Evolutionary conservation across 2,113 vertebrate species (phyloP).

Genomic region (Platanista minor): DNA sequence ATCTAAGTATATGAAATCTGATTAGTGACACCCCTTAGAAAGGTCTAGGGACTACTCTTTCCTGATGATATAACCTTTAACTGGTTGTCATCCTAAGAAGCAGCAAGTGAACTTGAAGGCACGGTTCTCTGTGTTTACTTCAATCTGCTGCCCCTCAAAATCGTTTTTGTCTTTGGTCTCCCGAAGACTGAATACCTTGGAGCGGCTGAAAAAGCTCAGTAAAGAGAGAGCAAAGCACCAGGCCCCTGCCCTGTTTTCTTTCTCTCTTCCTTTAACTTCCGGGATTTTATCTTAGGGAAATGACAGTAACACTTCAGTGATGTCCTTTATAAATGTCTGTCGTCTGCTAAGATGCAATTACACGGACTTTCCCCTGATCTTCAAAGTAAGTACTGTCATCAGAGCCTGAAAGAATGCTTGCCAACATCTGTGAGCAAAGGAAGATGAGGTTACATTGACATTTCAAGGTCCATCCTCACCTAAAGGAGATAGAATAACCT

Average conservation of each 20-base stretch:
- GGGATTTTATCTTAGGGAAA: constrained; percentile 29
- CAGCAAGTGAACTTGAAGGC: background rate
- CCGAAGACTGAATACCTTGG: background rate
- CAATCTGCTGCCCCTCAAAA: background rate
- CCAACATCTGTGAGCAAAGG: constrained; percentile 47
- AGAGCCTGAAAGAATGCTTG: constrained; percentile 49
- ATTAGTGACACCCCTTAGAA: background rate
- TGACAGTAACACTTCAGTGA: background rate
- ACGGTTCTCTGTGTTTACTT: background rate
- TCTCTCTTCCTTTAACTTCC: background rate
- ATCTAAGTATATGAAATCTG: background rate
- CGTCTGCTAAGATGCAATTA: constrained; percentile 50
- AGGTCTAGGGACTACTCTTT: background rate
- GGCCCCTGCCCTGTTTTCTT: background rate
- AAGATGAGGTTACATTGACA: constrained; percentile 68
- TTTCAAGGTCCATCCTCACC: constrained; percentile 65
- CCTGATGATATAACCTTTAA: background rate
- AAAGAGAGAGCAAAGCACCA: background rate
- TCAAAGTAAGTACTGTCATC: constrained; percentile 54
- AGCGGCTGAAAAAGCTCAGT: background rate
- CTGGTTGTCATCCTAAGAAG: background rate
- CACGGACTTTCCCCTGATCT: constrained; percentile 24
- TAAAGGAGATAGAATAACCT: constrained; percentile 40
- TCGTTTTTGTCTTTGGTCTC: background rate
- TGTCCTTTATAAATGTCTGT: constrained; percentile 47